Conservation (phyloP, 2,888 invertebrate species). For the Lithophane leautieri region DNA sequence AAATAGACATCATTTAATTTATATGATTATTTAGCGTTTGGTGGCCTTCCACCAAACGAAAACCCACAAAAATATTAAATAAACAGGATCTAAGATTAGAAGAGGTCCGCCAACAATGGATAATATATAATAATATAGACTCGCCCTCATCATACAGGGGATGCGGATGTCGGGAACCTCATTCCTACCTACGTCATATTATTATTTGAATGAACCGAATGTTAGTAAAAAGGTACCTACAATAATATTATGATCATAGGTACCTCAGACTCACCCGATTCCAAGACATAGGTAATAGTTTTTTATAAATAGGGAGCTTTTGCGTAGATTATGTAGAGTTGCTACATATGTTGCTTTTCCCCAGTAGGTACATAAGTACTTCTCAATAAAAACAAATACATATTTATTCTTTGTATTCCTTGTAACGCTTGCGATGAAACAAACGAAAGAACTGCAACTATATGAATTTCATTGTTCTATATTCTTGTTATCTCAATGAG, state of each 20-base stretch:
- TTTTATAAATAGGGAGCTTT: conserved; percentile 5
- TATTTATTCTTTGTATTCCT: conserved; percentile 23
- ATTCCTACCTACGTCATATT: conserved; percentile 10
- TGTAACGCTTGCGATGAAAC: conserved; percentile 2
- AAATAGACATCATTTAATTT: no score
- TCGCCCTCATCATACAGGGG: no score
- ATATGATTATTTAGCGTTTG: not conserved
- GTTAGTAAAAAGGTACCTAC: not conserved
- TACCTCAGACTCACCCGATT: conserved; percentile 6
- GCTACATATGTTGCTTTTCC: not conserved
- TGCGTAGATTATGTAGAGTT: not conserved
- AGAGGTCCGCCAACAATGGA: not conserved
- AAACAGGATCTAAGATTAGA: not conserved
- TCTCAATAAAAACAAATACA: conserved; percentile 11
- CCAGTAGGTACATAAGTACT: not conserved
- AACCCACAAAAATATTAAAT: not conserved
- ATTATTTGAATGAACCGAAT: conserved; percentile 16
- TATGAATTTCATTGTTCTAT: conserved; percentile 22
- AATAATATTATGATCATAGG: not conserved
- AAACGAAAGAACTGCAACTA: conserved; percentile 36
- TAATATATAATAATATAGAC: not conserved
- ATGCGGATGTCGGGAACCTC: conserved; percentile 5
- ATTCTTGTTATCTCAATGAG: not conserved
- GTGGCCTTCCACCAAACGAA: not conserved
- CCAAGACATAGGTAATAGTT: not conserved